phyloP scores from a whole-genome alignment of 1,140 invertebrate genomes.

The Vanessa atalanta region DNA sequence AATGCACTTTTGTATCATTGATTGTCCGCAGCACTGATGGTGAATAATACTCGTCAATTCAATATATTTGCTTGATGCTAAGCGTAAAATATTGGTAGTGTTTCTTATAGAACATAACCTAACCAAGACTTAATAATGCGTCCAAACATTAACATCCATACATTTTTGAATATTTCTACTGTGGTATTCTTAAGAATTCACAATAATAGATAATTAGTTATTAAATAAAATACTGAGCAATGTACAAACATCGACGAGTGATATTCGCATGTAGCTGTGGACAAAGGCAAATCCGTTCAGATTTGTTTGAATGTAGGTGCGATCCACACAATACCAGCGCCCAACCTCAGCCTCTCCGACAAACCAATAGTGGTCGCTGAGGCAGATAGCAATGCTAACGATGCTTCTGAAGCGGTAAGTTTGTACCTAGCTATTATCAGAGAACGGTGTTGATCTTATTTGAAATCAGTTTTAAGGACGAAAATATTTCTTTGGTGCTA shows the following conservation, averaged over 20 bases:
- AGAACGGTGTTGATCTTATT: no score
- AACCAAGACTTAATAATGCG: not conserved
- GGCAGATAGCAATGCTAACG: slow-evolving; percentile 45
- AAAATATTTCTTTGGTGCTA: no score
- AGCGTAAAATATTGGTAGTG: not conserved
- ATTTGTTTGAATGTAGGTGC: slow-evolving; percentile 81
- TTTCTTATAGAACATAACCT: not conserved
- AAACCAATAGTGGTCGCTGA: slow-evolving; percentile 76
- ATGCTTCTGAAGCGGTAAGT: slow-evolving; percentile 50
- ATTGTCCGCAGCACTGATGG: slow-evolving; percentile 16
- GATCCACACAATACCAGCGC: slow-evolving; percentile 91
- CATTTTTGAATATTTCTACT: no score
- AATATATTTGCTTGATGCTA: not conserved
- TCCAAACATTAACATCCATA: no score
- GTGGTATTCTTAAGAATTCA: no score
- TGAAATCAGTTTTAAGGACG: no score
- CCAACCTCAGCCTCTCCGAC: slow-evolving; percentile 84
- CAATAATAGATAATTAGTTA: not conserved
- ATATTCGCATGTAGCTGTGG: slow-evolving; percentile 46
- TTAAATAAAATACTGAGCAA: not conserved
- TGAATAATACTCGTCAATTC: slow-evolving; percentile 9
- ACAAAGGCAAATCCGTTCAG: slow-evolving; percentile 56
- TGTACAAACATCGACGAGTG: not conserved
- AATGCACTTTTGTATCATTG: slow-evolving; percentile 33
- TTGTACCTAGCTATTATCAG: not conserved